A percentile compares a stretch with the other conserved stretches of the same genome.
These are phyloP conservation scores for Limosa lapponica DNA, from an alignment of 2,797 vertebrate genomes.

Conservation along the genomic window DNA sequence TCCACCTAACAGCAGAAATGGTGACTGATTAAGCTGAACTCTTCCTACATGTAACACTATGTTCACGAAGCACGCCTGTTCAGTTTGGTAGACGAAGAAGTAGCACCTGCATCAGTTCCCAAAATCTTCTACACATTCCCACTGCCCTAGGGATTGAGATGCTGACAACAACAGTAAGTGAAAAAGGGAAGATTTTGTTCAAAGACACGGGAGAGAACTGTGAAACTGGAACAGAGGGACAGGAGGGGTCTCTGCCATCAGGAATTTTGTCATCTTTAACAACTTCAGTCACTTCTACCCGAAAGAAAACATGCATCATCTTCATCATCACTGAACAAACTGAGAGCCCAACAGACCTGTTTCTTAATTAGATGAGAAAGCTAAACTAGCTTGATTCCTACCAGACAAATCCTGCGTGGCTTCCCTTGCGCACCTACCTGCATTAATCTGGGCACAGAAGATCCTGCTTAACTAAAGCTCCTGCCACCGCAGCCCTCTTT, in stretches of 20 bases:
- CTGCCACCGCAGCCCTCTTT: conserved; percentile 15
- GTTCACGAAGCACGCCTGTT: not conserved
- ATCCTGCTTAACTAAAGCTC: not conserved
- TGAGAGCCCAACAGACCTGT: not conserved
- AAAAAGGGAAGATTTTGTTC: conserved; percentile 8
- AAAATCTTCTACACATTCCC: not conserved
- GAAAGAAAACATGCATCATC: conserved; percentile 10
- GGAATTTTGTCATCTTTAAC: conserved; percentile 17
- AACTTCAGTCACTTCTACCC: conserved; percentile 46
- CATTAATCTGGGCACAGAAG: conserved; percentile 17
- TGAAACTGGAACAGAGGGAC: not conserved
- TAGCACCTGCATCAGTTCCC: not conserved
- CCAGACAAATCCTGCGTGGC: not conserved
- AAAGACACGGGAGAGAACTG: not conserved
- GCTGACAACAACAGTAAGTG: not conserved
- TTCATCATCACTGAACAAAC: conserved; percentile 6
- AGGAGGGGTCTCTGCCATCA: not conserved
- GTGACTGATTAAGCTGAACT: not conserved
- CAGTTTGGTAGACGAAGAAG: not conserved
- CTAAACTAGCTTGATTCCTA: not conserved
- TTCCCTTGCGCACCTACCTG: conserved; percentile 14
- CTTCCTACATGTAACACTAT: not conserved
- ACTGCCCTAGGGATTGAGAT: not conserved
- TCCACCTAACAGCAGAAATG: not conserved
- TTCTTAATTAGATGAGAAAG: conserved; percentile 47